These are phyloP conservation scores for Pseudoatta argentina DNA, from an alignment of 1,140 invertebrate genomes.

Conservation along the genomic window DNA sequence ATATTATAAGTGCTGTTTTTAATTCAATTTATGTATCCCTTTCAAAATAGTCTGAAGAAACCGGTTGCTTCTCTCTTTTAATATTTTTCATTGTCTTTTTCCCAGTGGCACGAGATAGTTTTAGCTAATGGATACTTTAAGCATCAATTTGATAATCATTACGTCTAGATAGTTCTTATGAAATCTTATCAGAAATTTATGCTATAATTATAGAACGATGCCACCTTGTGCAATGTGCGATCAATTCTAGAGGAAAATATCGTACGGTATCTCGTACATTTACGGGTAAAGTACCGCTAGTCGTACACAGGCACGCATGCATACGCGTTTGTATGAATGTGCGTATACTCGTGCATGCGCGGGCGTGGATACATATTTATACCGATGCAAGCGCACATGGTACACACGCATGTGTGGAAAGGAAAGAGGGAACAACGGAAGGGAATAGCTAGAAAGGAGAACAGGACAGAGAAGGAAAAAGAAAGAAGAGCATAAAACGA, in stretches of 20 bases:
- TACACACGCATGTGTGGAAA: not conserved
- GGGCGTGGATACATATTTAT: not conserved
- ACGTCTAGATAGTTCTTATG: not conserved
- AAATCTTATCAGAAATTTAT: slow-evolving; percentile 6
- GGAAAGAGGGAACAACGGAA: slow-evolving; percentile 63
- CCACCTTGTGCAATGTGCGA: slow-evolving; percentile 68
- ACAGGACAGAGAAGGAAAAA: slow-evolving; percentile 58
- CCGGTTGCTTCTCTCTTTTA: not conserved
- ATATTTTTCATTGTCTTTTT: slow-evolving; percentile 22
- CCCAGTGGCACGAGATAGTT: not conserved
- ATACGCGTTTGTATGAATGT: not conserved
- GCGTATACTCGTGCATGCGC: not conserved
- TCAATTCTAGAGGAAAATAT: slow-evolving; percentile 76
- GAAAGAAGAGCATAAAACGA: slow-evolving; percentile 62
- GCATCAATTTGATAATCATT: slow-evolving; percentile 9
- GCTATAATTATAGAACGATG: slow-evolving; percentile 53
- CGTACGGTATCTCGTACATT: slow-evolving; percentile 80
- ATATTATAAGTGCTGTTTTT: not conserved
- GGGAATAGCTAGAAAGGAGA: slow-evolving; percentile 56
- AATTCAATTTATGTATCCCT: not conserved
- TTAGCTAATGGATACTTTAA: not conserved
- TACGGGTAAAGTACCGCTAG: slow-evolving; percentile 82
- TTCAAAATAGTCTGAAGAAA: not conserved
- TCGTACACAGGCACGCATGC: slow-evolving; percentile 44
- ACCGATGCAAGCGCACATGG: not conserved